Conservation (phyloP, 2,888 invertebrate species). For the Panorpa germanica region DNA sequence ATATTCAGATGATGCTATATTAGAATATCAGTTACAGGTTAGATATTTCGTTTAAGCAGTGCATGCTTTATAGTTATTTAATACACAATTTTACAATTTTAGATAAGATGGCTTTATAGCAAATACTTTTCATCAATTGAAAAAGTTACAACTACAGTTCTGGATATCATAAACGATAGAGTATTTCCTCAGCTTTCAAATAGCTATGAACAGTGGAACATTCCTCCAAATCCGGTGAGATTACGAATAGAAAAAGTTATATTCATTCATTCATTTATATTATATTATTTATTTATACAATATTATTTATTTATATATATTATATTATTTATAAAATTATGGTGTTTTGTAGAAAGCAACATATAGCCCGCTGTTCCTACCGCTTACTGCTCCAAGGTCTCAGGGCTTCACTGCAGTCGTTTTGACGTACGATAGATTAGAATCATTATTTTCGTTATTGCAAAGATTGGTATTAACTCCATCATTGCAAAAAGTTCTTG, state of each 20-base stretch:
- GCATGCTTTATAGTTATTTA: too few relatives aligned
- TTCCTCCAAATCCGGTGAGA: conserved; percentile 45
- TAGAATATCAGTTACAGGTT: conserved; percentile 58
- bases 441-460: conserved; percentile 73
- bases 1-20: conserved; percentile 46
- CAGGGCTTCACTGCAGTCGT: conserved; percentile 93
- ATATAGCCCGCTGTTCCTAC: conserved; percentile 64
- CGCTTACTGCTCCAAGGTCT: conserved; percentile 65
- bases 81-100: too few relatives aligned
- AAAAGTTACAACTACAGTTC: conserved; percentile 57
- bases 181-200: conserved; percentile 69
- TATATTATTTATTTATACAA: neutral
- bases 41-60: too few relatives aligned
- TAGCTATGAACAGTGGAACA: conserved; percentile 76
- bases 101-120: conserved; percentile 57
- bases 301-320: conserved; percentile 3
- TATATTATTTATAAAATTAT: conserved; percentile 1
- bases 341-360: conserved; percentile 36
- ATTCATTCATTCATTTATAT: neutral
- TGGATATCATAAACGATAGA: conserved; percentile 78
- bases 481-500: conserved; percentile 77
- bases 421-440: conserved; percentile 81
- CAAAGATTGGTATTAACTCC: conserved; percentile 71
- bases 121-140: conserved; percentile 67
- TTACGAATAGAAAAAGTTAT: conserved; percentile 2